A percentile compares a stretch with the other conserved stretches of the same genome.
phyloP scores from a whole-genome alignment of 2,888 invertebrate genomes.

The Cynaeus angustus region DNA sequence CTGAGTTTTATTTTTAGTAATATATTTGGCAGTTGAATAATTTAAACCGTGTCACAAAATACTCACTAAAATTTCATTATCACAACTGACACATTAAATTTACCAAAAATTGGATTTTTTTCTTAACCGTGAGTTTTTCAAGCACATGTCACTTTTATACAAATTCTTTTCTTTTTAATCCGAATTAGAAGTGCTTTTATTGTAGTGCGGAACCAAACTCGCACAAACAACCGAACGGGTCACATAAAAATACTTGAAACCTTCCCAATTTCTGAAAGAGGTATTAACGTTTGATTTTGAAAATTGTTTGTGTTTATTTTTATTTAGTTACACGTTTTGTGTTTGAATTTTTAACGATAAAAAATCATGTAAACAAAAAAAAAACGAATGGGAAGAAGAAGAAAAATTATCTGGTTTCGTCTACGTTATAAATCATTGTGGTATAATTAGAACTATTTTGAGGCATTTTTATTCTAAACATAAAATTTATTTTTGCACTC shows the following conservation, averaged over 20 bases:
- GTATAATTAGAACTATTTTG: slow-evolving; percentile 9
- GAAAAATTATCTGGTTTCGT: neutral
- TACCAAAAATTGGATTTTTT: slow-evolving; percentile 1
- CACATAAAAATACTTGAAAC: slow-evolving; percentile 49
- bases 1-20: slow-evolving; percentile 57
- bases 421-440: slow-evolving; percentile 3
- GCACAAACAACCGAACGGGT: slow-evolving; percentile 46
- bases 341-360: neutral
- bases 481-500: neutral
- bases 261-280: slow-evolving; percentile 45
- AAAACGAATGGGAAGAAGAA: neutral
- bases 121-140: neutral
- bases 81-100: slow-evolving; percentile 13
- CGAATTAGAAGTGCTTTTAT: slow-evolving; percentile 35
- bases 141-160: slow-evolving; percentile 9
- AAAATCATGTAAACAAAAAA: neutral
- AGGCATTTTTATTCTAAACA: neutral
- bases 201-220: slow-evolving; percentile 44
- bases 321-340: neutral
- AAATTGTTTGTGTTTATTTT: neutral
- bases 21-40: slow-evolving; percentile 54
- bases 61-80: slow-evolving; percentile 28
- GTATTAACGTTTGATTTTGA: slow-evolving; percentile 31
- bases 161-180: slow-evolving; percentile 26
- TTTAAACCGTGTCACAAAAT: slow-evolving; percentile 35